These are phyloP conservation scores for Bombus waltoni DNA, from an alignment of 1,140 invertebrate genomes.

Conservation along the genomic window DNA sequence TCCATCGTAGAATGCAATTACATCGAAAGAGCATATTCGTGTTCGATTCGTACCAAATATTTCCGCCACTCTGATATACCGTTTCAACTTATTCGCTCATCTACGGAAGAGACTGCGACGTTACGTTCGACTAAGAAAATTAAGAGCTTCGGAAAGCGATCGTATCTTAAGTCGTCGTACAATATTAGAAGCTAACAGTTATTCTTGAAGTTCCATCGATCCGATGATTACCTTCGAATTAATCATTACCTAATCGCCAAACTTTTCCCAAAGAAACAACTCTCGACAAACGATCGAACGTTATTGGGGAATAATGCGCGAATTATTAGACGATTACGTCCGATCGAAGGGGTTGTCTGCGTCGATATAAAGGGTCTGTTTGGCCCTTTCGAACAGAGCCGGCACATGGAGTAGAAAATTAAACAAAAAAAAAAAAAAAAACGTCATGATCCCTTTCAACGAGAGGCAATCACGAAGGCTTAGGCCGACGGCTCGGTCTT, in stretches of 20 bases:
- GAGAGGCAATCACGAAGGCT: slow-evolving; percentile 69
- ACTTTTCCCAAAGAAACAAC: neutral
- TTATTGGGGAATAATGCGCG: neutral
- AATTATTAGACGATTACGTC: neutral
- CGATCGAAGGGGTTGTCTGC: neutral
- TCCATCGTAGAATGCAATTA: too few species aligned
- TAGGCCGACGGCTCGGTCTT: slow-evolving; percentile 46
- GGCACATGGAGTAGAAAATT: slow-evolving; percentile 60
- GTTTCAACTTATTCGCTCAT: too few species aligned
- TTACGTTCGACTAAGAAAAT: too few species aligned
- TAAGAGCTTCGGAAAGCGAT: too few species aligned
- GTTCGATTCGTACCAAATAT: too few species aligned
- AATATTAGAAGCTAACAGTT: too few species aligned
- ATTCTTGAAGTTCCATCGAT: neutral
- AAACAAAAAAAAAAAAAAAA: slow-evolving; percentile 75
- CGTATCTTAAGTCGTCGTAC: too few species aligned
- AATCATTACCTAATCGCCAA: neutral
- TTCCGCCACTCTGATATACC: too few species aligned
- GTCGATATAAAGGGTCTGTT: neutral
- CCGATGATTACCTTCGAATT: neutral
- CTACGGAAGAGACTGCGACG: too few species aligned
- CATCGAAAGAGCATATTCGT: too few species aligned
- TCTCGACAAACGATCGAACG: neutral
- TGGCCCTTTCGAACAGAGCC: slow-evolving; percentile 9
- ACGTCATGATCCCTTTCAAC: slow-evolving; percentile 65